A percentile compares a stretch with the other conserved stretches of the same genome.
Evolutionary conservation across 2,797 vertebrate genomes (phyloP).

Genomic region (Clarias pachynema): DNA sequence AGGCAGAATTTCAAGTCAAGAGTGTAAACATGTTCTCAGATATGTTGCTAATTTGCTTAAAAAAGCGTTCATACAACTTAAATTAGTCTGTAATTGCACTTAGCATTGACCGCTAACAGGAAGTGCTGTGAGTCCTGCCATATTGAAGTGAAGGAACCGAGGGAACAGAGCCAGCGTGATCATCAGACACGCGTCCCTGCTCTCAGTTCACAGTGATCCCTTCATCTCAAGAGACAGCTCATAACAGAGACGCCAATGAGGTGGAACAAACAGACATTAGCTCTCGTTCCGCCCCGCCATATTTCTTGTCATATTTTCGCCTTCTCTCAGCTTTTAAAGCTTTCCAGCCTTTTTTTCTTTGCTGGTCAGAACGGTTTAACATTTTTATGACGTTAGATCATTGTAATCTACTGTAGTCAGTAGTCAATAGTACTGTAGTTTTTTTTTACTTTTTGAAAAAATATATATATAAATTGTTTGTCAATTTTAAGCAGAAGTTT

Average conservation of each 20-base stretch:
- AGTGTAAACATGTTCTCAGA: background rate
- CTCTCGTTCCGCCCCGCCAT: constrained; percentile 23
- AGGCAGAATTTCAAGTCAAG: background rate
- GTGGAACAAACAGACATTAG: constrained; percentile 45
- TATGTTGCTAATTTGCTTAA: background rate
- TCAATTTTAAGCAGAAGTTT: too few relatives aligned
- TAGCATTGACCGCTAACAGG: background rate
- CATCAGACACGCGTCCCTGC: constrained; percentile 49
- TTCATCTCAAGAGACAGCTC: constrained; percentile 40
- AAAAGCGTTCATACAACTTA: background rate
- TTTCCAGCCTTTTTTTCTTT: background rate
- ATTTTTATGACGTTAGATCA: too few relatives aligned
- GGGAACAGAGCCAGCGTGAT: constrained; percentile 10
- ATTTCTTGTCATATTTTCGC: constrained; percentile 9
- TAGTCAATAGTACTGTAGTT: too few relatives aligned
- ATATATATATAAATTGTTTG: too few relatives aligned
- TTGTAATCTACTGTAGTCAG: background rate
- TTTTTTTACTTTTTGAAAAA: too few relatives aligned
- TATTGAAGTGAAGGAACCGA: background rate
- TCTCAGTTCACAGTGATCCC: constrained; percentile 35
- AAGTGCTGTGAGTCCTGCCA: background rate
- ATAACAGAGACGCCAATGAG: constrained; percentile 40
- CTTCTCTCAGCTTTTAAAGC: constrained; percentile 6
- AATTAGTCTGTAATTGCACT: background rate
- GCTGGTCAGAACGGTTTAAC: background rate